Conservation (phyloP, 2,113 vertebrate species). For the Sturnira hondurensis region DNA sequence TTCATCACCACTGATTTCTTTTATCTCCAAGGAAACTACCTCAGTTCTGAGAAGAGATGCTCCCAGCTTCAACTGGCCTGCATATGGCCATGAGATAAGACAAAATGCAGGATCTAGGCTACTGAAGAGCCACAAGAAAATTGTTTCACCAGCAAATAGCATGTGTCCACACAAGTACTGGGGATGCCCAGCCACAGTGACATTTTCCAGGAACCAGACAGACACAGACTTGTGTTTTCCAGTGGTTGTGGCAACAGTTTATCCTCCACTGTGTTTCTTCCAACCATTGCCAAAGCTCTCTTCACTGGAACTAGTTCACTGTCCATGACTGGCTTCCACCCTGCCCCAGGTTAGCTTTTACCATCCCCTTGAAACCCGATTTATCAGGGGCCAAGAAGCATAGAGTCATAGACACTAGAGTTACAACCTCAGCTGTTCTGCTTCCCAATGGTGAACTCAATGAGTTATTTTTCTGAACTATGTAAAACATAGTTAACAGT, state of each 20-base stretch:
- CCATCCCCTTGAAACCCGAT: neutral
- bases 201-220: neutral
- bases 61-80: constrained; percentile 21
- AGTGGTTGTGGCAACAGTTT: neutral
- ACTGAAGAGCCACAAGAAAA: constrained; percentile 17
- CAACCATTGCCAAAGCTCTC: neutral
- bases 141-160: neutral
- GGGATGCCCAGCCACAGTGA: neutral
- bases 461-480: neutral
- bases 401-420: neutral
- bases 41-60: constrained; percentile 37
- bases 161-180: constrained; percentile 9
- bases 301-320: no score
- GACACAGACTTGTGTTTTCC: neutral
- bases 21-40: constrained; percentile 42
- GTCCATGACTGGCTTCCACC: neutral
- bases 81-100: neutral
- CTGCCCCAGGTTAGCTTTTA: neutral
- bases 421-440: neutral
- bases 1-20: constrained; percentile 46
- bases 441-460: neutral
- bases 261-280: neutral
- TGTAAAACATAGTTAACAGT: neutral
- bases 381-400: neutral
- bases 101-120: neutral